A percentile compares a stretch with the other conserved stretches of the same genome.
These are phyloP conservation scores for Zosterops pallidus DNA, from an alignment of 2,113 vertebrate genomes.

Conservation along the genomic window DNA sequence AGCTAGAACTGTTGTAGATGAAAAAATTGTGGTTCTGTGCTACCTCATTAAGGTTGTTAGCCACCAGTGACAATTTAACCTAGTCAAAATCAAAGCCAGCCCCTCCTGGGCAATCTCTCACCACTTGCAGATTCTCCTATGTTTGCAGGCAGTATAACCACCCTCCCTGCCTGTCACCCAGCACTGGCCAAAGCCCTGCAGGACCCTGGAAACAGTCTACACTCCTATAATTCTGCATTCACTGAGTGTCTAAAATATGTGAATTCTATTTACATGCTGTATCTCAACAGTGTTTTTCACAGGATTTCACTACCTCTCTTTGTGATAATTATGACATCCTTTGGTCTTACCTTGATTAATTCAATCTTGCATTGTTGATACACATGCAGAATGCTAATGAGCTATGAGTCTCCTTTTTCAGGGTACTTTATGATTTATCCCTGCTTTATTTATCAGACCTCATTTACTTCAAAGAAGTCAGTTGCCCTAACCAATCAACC, in stretches of 20 bases:
- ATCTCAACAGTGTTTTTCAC: background rate
- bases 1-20: background rate
- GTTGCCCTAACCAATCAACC: background rate
- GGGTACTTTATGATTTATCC: background rate
- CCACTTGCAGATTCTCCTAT: background rate
- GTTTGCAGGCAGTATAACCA: background rate
- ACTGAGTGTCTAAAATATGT: background rate
- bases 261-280: background rate
- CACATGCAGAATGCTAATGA: background rate
- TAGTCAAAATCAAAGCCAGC: background rate
- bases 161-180: background rate
- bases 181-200: background rate
- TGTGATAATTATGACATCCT: background rate
- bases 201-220: background rate
- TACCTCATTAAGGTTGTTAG: background rate
- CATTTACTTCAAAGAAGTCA: background rate
- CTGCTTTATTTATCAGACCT: background rate
- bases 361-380: background rate
- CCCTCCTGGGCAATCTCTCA: background rate
- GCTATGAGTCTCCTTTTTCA: background rate
- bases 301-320: background rate
- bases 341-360: conserved; percentile 25
- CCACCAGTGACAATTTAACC: background rate
- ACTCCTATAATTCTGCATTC: background rate
- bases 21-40: background rate